These are phyloP conservation scores for Drosophila bifasciata DNA, from an alignment of 1,140 invertebrate genomes.

Conservation along the genomic window DNA sequence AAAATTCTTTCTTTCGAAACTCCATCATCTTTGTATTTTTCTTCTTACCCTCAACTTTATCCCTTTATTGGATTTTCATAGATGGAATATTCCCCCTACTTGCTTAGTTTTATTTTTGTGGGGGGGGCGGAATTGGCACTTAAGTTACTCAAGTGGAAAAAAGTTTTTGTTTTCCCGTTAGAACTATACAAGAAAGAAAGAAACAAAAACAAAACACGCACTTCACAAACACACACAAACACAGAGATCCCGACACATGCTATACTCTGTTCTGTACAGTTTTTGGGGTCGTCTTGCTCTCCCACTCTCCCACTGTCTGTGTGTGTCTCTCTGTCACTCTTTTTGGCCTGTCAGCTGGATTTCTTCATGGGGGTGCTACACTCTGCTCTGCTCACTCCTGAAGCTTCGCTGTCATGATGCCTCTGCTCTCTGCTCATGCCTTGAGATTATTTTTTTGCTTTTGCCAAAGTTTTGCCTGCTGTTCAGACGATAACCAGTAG, in stretches of 20 bases:
- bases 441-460: conserved; percentile 33
- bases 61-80: conserved; percentile 26
- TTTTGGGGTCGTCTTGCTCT: conserved; percentile 31
- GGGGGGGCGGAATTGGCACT: conserved; percentile 75
- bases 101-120: conserved; percentile 29
- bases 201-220: conserved; percentile 38
- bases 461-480: conserved; percentile 41
- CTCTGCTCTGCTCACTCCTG: conserved; percentile 29
- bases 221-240: conserved; percentile 29
- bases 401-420: conserved; percentile 5
- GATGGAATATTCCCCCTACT: conserved; percentile 31
- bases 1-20: conserved; percentile 7
- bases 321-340: conserved; percentile 10
- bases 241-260: conserved; percentile 57
- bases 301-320: neutral
- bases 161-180: conserved; percentile 82
- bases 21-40: conserved; percentile 39
- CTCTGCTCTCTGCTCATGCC: conserved; percentile 24
- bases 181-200: conserved; percentile 55
- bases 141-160: conserved; percentile 83
- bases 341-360: conserved; percentile 70
- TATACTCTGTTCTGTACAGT: conserved; percentile 37
- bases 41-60: conserved; percentile 40
- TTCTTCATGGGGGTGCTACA: conserved; percentile 70
- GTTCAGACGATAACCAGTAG: too few species aligned